Percentiles rank a stretch among this genome's conserved stretches.
These are phyloP conservation scores for Cataglyphis livida DNA, from an alignment of 2,888 invertebrate species.

Conservation along the genomic window DNA sequence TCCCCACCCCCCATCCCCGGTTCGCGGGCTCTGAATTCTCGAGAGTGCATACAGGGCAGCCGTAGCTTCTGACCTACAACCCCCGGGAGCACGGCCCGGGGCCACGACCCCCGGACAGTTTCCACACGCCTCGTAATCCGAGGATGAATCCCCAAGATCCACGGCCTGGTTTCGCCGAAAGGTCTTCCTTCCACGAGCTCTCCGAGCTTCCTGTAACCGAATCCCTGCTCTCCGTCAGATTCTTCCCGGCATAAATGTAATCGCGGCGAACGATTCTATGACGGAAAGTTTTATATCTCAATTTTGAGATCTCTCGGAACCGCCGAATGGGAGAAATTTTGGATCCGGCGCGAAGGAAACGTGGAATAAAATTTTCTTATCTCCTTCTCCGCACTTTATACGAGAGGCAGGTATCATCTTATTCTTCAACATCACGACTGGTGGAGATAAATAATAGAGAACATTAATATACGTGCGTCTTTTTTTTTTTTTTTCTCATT, in stretches of 20 bases:
- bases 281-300: constrained; percentile 34
- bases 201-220: constrained; percentile 58
- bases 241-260: constrained; percentile 22
- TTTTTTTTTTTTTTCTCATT: neutral
- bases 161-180: constrained; percentile 68
- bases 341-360: neutral
- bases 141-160: constrained; percentile 75
- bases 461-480: neutral
- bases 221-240: neutral
- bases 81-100: constrained; percentile 66
- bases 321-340: constrained; percentile 13
- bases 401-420: neutral
- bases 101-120: constrained; percentile 68
- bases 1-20: too few relatives aligned
- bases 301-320: neutral
- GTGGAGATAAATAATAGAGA: neutral
- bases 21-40: constrained; percentile 28
- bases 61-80: constrained; percentile 72
- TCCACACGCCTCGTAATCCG: constrained; percentile 73
- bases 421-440: neutral
- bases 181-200: constrained; percentile 57
- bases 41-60: constrained; percentile 49
- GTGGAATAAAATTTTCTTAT: neutral
- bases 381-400: neutral
- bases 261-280: constrained; percentile 25